Percentiles rank a stretch among this genome's conserved stretches.
Conservation (phyloP, 2,888 invertebrate genomes). For the Dryobota labecula region DNA sequence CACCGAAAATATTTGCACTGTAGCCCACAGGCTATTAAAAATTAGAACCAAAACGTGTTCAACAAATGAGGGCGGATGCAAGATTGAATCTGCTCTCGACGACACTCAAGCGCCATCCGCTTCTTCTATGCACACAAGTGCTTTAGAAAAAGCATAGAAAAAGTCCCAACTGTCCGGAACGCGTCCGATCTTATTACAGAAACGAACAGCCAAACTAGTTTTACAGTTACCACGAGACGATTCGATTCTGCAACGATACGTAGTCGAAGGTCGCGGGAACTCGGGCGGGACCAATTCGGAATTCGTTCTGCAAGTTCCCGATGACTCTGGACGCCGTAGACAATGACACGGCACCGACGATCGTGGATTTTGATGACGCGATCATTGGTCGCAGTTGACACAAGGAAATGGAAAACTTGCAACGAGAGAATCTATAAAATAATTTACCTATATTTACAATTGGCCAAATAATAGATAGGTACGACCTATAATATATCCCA, state of each 20-base stretch:
- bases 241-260: slow-evolving; percentile 84
- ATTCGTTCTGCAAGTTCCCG: slow-evolving; percentile 79
- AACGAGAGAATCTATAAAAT: too few relatives aligned
- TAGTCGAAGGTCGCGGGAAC: slow-evolving; percentile 85
- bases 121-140: slow-evolving; percentile 68
- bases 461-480: too few relatives aligned
- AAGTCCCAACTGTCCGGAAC: slow-evolving; percentile 73
- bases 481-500: slow-evolving; percentile 34
- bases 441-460: too few relatives aligned
- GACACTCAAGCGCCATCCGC: slow-evolving; percentile 61
- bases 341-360: slow-evolving; percentile 44
- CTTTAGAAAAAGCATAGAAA: slow-evolving; percentile 81
- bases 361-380: slow-evolving; percentile 56
- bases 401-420: slow-evolving; percentile 33
- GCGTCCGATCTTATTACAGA: slow-evolving; percentile 84
- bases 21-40: slow-evolving; percentile 2
- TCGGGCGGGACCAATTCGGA: slow-evolving; percentile 81
- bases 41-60: slow-evolving; percentile 60
- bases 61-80: slow-evolving; percentile 69
- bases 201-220: slow-evolving; percentile 85
- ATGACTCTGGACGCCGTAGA: slow-evolving; percentile 51
- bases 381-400: slow-evolving; percentile 61
- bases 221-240: slow-evolving; percentile 85
- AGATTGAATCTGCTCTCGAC: slow-evolving; percentile 66
- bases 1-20: neutral